phyloP scores from a whole-genome alignment of 1,140 invertebrate species.

The Drosophila nigromelanica region DNA sequence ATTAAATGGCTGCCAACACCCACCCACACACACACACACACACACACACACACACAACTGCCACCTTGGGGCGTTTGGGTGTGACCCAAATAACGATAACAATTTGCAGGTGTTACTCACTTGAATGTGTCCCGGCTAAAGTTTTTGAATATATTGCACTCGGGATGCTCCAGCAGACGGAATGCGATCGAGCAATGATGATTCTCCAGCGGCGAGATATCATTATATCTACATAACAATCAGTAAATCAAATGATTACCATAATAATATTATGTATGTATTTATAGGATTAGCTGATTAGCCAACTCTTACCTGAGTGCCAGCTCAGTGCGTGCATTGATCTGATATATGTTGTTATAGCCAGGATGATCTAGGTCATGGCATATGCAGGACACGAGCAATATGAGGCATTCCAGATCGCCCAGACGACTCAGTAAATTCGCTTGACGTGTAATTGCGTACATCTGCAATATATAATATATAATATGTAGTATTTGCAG shows the following conservation, averaged over 20 bases:
- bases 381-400: slow-evolving; percentile 93
- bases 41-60: background rate
- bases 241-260: background rate
- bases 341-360: slow-evolving; percentile 95
- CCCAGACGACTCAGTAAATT: slow-evolving; percentile 89
- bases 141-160: slow-evolving; percentile 91
- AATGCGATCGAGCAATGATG: slow-evolving; percentile 95
- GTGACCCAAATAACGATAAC: slow-evolving; percentile 9
- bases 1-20: slow-evolving; percentile 83
- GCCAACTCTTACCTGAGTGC: slow-evolving; percentile 89
- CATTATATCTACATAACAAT: slow-evolving; percentile 88
- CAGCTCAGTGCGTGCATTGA: slow-evolving; percentile 93
- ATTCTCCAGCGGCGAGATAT: slow-evolving; percentile 95
- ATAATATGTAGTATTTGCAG: background rate
- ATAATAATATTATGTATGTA: background rate
- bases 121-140: slow-evolving; percentile 87
- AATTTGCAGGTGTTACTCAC: slow-evolving; percentile 72
- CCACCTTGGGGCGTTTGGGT: background rate
- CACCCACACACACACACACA: background rate
- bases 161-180: slow-evolving; percentile 90
- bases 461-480: slow-evolving; percentile 87
- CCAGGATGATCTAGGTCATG: slow-evolving; percentile 97
- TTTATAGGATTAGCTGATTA: background rate
- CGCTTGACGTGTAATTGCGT: slow-evolving; percentile 91
- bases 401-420: slow-evolving; percentile 90